A percentile compares a stretch with the other conserved stretches of the same genome.
These are phyloP conservation scores for Hirudo medicinalis DNA, from an alignment of 1,140 invertebrate species.

Conservation along the genomic window DNA sequence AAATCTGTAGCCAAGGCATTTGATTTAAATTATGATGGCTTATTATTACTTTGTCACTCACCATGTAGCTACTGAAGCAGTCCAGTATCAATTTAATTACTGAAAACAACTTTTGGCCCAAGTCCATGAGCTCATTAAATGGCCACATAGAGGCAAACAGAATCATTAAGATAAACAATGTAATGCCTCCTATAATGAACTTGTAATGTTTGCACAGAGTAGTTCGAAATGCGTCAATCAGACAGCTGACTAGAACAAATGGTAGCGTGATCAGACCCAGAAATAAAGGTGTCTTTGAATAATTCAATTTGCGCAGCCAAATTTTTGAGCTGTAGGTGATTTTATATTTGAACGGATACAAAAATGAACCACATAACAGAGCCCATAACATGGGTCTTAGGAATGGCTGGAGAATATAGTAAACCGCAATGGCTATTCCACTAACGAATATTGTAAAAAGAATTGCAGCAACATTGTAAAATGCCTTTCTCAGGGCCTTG, in stretches of 20 bases:
- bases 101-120: background rate
- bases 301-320: conserved; percentile 50
- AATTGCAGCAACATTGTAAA: conserved; percentile 38
- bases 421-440: conserved; percentile 50
- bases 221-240: conserved; percentile 56
- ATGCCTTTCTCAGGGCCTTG: conserved; percentile 51
- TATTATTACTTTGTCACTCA: background rate
- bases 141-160: conserved; percentile 14
- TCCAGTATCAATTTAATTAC: background rate
- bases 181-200: conserved; percentile 29
- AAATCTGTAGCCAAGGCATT: background rate
- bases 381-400: conserved; percentile 85
- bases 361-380: conserved; percentile 70
- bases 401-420: conserved; percentile 74
- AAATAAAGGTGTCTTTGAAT: conserved; percentile 43
- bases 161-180: background rate
- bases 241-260: conserved; percentile 53
- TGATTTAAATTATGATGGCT: background rate
- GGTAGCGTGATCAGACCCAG: conserved; percentile 61
- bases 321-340: conserved; percentile 53
- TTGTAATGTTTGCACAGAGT: conserved; percentile 34
- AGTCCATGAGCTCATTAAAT: background rate
- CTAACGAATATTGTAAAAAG: conserved; percentile 35
- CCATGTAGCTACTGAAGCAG: background rate
- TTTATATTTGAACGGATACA: conserved; percentile 72